Evolutionary conservation across 2,888 invertebrate genomes (phyloP), one percentile per base, ranked within the genome.

Genomic region (Chironomus tentans): DNA sequence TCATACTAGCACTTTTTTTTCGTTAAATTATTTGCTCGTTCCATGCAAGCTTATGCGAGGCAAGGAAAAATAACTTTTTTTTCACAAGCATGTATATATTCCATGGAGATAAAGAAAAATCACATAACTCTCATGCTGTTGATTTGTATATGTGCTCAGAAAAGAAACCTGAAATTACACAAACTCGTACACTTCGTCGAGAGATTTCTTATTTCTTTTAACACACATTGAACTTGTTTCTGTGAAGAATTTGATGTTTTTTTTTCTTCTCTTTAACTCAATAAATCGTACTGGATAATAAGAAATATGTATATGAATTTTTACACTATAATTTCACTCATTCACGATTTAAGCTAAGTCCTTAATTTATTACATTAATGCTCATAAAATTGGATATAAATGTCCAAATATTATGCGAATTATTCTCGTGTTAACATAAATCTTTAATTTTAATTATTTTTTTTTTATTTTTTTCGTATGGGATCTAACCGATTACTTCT

Each of bases 131-230:
- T 50, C 15, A 21, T 61, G 21, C 18, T 38, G 61, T 70, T 38
- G 70, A 70, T 48, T 70, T 38, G 72, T 72, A 22, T 70, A 48
- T 62, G 72, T 72, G 62, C 62, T 72, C 50, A 72, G 70, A 72
- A 71, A 72, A 72, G 72, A 72, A 72, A 72, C 72, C 62, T 72
- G 72, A 72, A 72, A 72, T 72, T 72, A 72, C 72, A 72, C 38
- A 72, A 61, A 72, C 72, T 72, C 28, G 62, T 65, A 21, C 61
- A 24, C 13, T 12, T 7, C 15, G 15, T 47, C 22, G 28, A 70
- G 72, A 72, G 72, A 62, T 72, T 72, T 72, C 72, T 72, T 72
- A 72, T 72, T 21, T 38, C 38, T 38, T 21, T 50, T 62, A 28
- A 62, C 72, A 70, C 70, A 70, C 21, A 47, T 70, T 71, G 71